These are phyloP conservation scores for Andrena trimmerana DNA, from an alignment of 2,888 invertebrate species.

Conservation along the genomic window DNA sequence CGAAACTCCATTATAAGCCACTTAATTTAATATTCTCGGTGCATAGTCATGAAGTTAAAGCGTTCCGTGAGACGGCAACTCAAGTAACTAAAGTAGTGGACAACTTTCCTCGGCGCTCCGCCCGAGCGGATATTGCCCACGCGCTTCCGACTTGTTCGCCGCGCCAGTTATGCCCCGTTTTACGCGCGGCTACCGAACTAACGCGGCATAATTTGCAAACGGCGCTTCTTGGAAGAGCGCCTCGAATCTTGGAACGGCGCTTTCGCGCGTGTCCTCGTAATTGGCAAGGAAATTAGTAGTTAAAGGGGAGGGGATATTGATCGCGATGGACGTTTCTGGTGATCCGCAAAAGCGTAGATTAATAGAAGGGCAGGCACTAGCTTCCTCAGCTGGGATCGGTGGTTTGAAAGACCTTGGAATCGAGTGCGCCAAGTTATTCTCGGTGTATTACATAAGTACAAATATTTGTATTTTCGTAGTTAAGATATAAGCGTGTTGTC, in stretches of 20 bases:
- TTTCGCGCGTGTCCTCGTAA: not conserved
- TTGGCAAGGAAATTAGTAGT: not conserved
- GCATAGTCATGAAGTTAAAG: slow-evolving; percentile 66
- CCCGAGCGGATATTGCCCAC: slow-evolving; percentile 65
- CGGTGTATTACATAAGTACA: not conserved
- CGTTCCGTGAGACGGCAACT: slow-evolving; percentile 61
- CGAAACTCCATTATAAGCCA: slow-evolving; percentile 62
- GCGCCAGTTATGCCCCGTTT: slow-evolving; percentile 44
- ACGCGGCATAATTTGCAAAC: slow-evolving; percentile 35
- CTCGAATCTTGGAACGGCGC: not conserved
- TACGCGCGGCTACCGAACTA: slow-evolving; percentile 36
- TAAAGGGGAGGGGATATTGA: not conserved
- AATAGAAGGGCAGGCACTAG: too few species aligned
- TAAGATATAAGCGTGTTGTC: not conserved
- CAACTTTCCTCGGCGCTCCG: slow-evolving; percentile 63
- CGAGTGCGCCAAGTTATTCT: not conserved
- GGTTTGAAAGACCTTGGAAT: not conserved
- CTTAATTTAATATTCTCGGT: slow-evolving; percentile 66
- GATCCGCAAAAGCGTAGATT: too few species aligned
- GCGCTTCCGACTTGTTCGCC: slow-evolving; percentile 51
- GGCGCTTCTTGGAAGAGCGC: not conserved
- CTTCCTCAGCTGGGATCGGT: not conserved
- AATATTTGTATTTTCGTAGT: not conserved
- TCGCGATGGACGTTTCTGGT: not conserved
- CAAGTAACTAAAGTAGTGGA: slow-evolving; percentile 59